Percentiles rank a stretch among this genome's conserved stretches.
Conservation (phyloP, 2,888 invertebrate genomes). For the Galeruca laticollis region DNA sequence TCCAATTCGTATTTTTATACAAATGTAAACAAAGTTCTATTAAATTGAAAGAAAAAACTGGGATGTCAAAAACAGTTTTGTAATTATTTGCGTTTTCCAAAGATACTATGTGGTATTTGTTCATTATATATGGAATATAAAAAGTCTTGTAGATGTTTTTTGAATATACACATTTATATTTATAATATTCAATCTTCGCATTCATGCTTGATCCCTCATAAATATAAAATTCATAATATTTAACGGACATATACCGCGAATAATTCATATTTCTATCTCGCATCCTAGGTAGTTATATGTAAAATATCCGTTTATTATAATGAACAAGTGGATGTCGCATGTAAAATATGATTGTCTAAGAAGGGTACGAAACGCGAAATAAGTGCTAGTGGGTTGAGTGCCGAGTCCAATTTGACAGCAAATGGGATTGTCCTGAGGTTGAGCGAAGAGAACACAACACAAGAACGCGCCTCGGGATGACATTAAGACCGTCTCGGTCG, state of each 20-base stretch:
- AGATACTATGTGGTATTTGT: too few relatives aligned
- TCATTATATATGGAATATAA: too few relatives aligned
- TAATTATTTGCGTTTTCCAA: too few relatives aligned
- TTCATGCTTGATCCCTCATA: not conserved
- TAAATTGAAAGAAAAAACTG: too few relatives aligned
- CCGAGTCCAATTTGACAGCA: slow-evolving; percentile 63
- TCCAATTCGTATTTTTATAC: too few relatives aligned
- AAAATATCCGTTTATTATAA: slow-evolving; percentile 9
- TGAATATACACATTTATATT: not conserved
- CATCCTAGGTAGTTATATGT: slow-evolving; percentile 5
- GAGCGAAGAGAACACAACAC: slow-evolving; percentile 27
- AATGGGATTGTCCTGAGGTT: slow-evolving; percentile 58
- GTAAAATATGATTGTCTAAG: slow-evolving; percentile 17
- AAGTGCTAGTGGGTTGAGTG: slow-evolving; percentile 26
- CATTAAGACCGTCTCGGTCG: slow-evolving; percentile 65
- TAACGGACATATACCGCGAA: not conserved
- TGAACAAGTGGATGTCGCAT: slow-evolving; percentile 2
- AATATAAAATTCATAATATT: not conserved
- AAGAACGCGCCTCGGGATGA: slow-evolving; percentile 65
- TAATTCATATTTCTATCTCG: not conserved
- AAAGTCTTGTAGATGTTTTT: not conserved
- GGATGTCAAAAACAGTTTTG: too few relatives aligned
- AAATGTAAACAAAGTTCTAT: too few relatives aligned
- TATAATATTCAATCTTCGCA: not conserved
- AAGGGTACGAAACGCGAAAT: slow-evolving; percentile 13